These are phyloP conservation scores for Brienomyrus brachyistius DNA, from an alignment of 2,113 vertebrate genomes.

Conservation along the genomic window DNA sequence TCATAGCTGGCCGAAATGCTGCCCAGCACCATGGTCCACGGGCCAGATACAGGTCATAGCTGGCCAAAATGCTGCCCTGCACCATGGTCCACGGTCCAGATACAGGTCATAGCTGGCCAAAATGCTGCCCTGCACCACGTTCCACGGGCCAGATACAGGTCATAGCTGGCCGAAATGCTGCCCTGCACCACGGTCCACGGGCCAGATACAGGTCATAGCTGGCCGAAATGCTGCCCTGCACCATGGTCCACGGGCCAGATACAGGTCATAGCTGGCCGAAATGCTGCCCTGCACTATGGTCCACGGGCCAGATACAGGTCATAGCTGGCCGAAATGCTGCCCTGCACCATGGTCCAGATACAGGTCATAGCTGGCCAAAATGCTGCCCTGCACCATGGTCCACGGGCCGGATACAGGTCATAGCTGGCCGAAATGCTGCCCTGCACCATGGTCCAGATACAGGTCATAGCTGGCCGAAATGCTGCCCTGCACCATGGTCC, in stretches of 20 bases:
- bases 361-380: too few relatives aligned
- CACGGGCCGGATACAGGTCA: too few relatives aligned
- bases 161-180: neutral
- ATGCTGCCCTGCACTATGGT: neutral
- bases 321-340: neutral
- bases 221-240: neutral
- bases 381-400: too few relatives aligned
- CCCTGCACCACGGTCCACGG: neutral
- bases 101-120: too few relatives aligned
- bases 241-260: constrained; percentile 6
- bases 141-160: constrained; percentile 7
- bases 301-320: constrained; percentile 8
- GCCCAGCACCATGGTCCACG: too few relatives aligned
- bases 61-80: too few relatives aligned
- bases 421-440: too few relatives aligned
- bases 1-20: too few relatives aligned
- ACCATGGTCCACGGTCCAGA: too few relatives aligned
- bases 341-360: too few relatives aligned
- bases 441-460: too few relatives aligned
- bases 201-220: constrained; percentile 12
- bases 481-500: neutral
- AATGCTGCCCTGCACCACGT: neutral
- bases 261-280: neutral
- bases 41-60: too few relatives aligned
- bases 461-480: neutral